A percentile compares a stretch with the other conserved stretches of the same genome.
Conservation (phyloP, 2,888 invertebrate species). For the Eupithecia insigniata region DNA sequence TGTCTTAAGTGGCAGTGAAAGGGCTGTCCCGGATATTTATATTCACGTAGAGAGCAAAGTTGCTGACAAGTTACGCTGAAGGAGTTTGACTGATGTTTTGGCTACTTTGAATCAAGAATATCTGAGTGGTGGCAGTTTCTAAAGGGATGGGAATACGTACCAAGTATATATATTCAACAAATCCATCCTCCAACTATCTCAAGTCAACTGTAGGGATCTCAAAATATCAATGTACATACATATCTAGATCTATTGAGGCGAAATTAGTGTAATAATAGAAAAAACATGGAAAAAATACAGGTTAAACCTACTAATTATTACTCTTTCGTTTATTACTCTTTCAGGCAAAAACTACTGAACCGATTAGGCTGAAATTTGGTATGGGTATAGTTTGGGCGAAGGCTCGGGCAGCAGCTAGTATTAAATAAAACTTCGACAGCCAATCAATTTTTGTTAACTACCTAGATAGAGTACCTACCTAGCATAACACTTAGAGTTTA, state of each 20-base stretch:
- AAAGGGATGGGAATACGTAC: background rate
- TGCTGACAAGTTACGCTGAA: slow-evolving; percentile 61
- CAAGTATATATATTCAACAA: background rate
- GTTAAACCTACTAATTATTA: too few species aligned
- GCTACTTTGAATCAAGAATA: slow-evolving; percentile 37
- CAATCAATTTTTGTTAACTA: too few species aligned
- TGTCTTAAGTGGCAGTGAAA: slow-evolving; percentile 77
- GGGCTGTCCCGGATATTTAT: slow-evolving; percentile 78
- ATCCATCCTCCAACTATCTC: background rate
- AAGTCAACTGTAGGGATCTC: background rate
- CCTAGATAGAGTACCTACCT: too few species aligned
- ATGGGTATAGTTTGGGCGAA: too few species aligned
- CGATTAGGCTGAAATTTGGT: too few species aligned
- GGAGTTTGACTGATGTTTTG: slow-evolving; percentile 55
- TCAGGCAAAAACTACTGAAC: too few species aligned
- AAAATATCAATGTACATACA: background rate
- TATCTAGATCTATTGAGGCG: background rate
- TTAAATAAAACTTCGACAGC: too few species aligned
- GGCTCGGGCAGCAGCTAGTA: too few species aligned
- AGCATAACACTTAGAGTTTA: too few species aligned
- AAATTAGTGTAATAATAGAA: too few species aligned
- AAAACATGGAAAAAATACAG: too few species aligned
- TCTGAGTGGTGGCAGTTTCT: slow-evolving; percentile 10
- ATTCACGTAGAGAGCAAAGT: slow-evolving; percentile 75
- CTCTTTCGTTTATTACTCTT: too few species aligned